A percentile compares a stretch with the other conserved stretches of the same genome.
Evolutionary conservation across 2,888 invertebrate species (phyloP).

Genomic region (Hecatera dysodea): DNA sequence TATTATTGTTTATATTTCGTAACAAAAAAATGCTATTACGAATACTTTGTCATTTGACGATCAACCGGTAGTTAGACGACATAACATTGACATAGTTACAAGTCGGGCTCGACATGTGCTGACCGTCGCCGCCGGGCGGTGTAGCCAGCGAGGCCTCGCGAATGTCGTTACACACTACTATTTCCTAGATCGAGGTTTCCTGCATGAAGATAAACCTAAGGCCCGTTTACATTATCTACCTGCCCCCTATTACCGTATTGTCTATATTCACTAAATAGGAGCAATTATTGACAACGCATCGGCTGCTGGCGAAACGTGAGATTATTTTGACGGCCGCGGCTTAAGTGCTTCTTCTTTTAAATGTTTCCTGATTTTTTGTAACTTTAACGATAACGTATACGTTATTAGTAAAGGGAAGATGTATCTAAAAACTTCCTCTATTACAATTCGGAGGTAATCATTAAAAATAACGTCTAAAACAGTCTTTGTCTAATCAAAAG

Average conservation of each 20-base stretch:
- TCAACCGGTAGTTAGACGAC: conserved; percentile 75
- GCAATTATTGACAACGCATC: conserved; percentile 69
- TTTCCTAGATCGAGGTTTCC: conserved; percentile 74
- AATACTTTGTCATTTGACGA: conserved; percentile 79
- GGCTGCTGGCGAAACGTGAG: conserved; percentile 73
- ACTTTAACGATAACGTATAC: conserved; percentile 41
- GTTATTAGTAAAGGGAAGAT: conserved; percentile 61
- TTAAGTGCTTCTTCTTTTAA: conserved; percentile 78
- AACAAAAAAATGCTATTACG: conserved; percentile 80
- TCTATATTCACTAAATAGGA: conserved; percentile 60
- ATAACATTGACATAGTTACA: conserved; percentile 89
- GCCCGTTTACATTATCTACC: conserved; percentile 40
- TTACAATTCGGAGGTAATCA: conserved; percentile 52
- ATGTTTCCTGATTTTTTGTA: conserved; percentile 72
- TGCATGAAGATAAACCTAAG: conserved; percentile 54
- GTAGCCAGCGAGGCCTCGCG: conserved; percentile 71
- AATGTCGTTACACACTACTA: conserved; percentile 70
- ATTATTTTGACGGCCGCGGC: conserved; percentile 75
- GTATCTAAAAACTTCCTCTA: conserved; percentile 63
- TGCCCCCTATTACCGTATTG: conserved; percentile 42
- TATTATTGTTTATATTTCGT: conserved; percentile 80
- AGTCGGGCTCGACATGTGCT: conserved; percentile 62
- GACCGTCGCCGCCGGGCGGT: conserved; percentile 72
- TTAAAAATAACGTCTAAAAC: conserved; percentile 52
- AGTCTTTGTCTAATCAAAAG: conserved; percentile 51